Percentiles rank a stretch among this genome's conserved stretches.
phyloP scores from a whole-genome alignment of 2,888 invertebrate species.

The Folsomia manolachei region DNA sequence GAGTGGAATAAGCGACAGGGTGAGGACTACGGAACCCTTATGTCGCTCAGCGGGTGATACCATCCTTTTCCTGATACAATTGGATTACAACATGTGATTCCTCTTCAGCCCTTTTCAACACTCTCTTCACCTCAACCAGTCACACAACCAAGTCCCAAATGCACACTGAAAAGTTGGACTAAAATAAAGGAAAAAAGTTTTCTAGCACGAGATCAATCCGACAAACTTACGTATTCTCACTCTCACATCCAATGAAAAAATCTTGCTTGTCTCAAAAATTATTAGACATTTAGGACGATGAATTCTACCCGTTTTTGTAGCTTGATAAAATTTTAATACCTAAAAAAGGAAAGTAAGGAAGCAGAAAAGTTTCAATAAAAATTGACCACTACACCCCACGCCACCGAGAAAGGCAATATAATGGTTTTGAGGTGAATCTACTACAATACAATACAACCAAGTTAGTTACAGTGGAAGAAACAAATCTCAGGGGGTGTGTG shows the following conservation, averaged over 20 bases:
- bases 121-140: conserved; percentile 24
- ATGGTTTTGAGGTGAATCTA: neutral
- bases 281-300: no score
- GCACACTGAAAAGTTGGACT: conserved; percentile 2
- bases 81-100: conserved; percentile 49
- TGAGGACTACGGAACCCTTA: conserved; percentile 46
- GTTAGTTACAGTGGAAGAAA: neutral
- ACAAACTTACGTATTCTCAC: no score
- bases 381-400: neutral
- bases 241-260: no score
- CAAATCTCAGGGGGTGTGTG: conserved; percentile 34
- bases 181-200: no score
- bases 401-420: neutral
- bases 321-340: no score
- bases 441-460: neutral
- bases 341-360: neutral
- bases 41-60: conserved; percentile 48
- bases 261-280: no score
- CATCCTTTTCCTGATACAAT: conserved; percentile 47
- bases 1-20: conserved; percentile 32
- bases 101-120: conserved; percentile 47
- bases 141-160: neutral
- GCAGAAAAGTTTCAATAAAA: neutral
- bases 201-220: no score
- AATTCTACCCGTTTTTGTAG: no score